These are phyloP conservation scores for human DNA, from an alignment of 2,113 vertebrate species.

Conservation along the genomic window GRCh38 chr2:184341501-184342000, in stretches of 20 bases:
- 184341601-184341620: background rate
- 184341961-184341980: slow-evolving; percentile 33
- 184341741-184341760: background rate
- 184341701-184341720: background rate
- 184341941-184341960: background rate
- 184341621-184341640: background rate
- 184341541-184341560: background rate
- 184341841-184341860: background rate
- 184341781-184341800: background rate
- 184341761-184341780: background rate
- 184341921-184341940: background rate
- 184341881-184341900: background rate
- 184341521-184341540: background rate
- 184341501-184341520: background rate
- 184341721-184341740: background rate
- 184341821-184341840: background rate
- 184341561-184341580: background rate
- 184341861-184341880: background rate
- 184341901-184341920: background rate
- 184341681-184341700: background rate
- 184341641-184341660: background rate
- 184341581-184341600: background rate
- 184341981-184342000: background rate
- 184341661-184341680: background rate
- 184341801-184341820: background rate